phyloP scores from a whole-genome alignment of 2,113 vertebrate species.

The Onychorhynchus coronatus region DNA sequence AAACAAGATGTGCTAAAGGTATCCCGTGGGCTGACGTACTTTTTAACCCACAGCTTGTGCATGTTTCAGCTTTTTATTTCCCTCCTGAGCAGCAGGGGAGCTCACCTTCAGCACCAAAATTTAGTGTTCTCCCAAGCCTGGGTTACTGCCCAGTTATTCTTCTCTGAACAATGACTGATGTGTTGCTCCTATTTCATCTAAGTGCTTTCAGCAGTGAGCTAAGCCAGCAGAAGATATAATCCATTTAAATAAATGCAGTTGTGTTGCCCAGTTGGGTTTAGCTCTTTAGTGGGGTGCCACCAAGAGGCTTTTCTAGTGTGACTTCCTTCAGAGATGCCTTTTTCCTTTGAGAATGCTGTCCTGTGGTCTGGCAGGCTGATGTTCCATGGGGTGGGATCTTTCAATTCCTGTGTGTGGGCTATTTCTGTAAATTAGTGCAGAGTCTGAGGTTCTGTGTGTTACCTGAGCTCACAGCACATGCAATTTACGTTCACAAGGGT shows the following conservation, averaged over 20 bases:
- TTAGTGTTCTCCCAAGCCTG: not conserved
- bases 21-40: not conserved
- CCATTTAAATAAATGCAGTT: not conserved
- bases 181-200: not conserved
- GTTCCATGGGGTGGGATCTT: not conserved
- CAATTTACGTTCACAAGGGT: not conserved
- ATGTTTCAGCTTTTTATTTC: not conserved
- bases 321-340: not conserved
- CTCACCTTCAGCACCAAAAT: not conserved
- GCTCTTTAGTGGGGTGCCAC: not conserved
- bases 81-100: not conserved
- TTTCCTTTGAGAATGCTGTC: not conserved
- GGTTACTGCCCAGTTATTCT: not conserved
- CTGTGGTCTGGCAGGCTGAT: not conserved
- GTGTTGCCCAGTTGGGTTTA: not conserved
- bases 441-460: not conserved
- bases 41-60: not conserved
- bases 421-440: not conserved
- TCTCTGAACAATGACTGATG: not conserved
- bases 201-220: not conserved
- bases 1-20: slow-evolving; percentile 96
- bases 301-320: not conserved
- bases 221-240: not conserved
- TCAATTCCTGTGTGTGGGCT: not conserved
- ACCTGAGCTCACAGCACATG: not conserved